These are phyloP conservation scores for Lasioglossum vierecki DNA, from an alignment of 2,888 invertebrate genomes.

Conservation along the genomic window DNA sequence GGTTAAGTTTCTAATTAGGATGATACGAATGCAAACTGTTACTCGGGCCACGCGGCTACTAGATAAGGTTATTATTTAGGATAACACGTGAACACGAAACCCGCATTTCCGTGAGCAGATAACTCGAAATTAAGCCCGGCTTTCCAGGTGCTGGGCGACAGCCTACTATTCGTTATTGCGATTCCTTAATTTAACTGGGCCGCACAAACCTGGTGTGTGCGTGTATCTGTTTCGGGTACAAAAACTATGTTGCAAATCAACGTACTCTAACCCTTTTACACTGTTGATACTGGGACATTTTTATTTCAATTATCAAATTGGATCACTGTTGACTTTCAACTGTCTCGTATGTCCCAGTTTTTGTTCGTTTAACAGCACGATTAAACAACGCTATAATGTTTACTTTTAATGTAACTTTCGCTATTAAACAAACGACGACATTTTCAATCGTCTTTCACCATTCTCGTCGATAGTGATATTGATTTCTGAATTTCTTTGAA, in stretches of 20 bases:
- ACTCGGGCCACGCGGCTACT: neutral
- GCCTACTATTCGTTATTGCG: neutral
- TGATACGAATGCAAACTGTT: constrained; percentile 20
- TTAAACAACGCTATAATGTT: too few relatives aligned
- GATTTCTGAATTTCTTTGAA: too few relatives aligned
- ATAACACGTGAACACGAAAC: constrained; percentile 29
- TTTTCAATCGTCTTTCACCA: too few relatives aligned
- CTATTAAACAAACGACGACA: too few relatives aligned
- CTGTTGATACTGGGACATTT: neutral
- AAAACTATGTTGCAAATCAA: neutral
- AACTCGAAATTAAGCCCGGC: constrained; percentile 13
- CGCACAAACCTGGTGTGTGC: neutral
- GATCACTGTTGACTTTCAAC: too few relatives aligned
- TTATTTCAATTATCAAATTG: too few relatives aligned
- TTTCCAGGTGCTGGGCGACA: constrained; percentile 2
- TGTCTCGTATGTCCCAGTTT: too few relatives aligned
- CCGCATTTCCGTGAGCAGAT: constrained; percentile 48
- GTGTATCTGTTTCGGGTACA: neutral
- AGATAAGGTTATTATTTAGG: constrained; percentile 51
- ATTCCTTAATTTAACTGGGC: neutral
- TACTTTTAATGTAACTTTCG: too few relatives aligned
- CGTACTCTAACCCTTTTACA: neutral
- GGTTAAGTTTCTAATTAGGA: constrained; percentile 27
- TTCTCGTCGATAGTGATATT: too few relatives aligned
- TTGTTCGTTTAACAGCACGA: too few relatives aligned